phyloP scores from a whole-genome alignment of 2,888 invertebrate species.

The Caenorhabditis imperialis region DNA sequence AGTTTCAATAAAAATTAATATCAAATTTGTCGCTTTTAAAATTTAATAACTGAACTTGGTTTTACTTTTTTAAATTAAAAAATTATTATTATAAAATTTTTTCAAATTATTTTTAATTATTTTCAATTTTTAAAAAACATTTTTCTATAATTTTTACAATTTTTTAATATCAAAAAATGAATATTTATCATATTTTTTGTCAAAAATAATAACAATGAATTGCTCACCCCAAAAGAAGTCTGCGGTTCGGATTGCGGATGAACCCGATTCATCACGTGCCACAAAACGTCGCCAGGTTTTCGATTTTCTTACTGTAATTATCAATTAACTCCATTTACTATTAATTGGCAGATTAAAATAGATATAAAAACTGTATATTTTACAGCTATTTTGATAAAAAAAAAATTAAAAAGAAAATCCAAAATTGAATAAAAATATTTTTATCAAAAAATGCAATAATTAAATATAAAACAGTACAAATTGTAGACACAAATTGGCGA shows the following conservation, averaged over 20 bases:
- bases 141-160: background rate
- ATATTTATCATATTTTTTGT: background rate
- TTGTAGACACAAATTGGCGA: background rate
- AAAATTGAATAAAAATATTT: constrained; percentile 6
- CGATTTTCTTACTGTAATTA: too few relatives aligned
- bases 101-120: background rate
- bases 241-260: constrained; percentile 49
- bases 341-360: too few relatives aligned
- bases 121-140: background rate
- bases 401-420: background rate
- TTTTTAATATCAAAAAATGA: background rate
- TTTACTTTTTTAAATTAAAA: background rate
- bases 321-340: too few relatives aligned
- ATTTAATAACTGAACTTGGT: too few relatives aligned
- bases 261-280: constrained; percentile 46
- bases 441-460: background rate
- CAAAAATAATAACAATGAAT: constrained; percentile 6
- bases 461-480: constrained; percentile 9
- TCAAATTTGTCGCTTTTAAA: too few relatives aligned
- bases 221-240: constrained; percentile 30
- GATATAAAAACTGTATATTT: too few relatives aligned
- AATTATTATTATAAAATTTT: background rate
- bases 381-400: too few relatives aligned
- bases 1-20: background rate
- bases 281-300: background rate